A percentile compares a stretch with the other conserved stretches of the same genome.
Conservation (phyloP, 2,113 vertebrate genomes). For the Pelmatolapia mariae region DNA sequence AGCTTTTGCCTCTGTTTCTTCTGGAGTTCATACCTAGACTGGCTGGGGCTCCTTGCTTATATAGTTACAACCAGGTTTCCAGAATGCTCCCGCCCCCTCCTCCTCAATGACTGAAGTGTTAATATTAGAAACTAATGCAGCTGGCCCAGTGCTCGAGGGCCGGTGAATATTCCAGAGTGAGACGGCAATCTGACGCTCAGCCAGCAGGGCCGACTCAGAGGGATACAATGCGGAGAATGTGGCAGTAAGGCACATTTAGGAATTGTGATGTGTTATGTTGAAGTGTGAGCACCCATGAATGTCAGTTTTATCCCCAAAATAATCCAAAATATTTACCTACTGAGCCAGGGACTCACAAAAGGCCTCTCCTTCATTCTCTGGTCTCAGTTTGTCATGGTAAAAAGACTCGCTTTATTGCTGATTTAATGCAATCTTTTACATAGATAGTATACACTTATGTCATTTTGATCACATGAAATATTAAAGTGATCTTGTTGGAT, state of each 20-base stretch:
- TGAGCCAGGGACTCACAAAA: background rate
- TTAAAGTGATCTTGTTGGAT: conserved; percentile 13
- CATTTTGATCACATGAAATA: conserved; percentile 27
- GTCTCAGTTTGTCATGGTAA: background rate
- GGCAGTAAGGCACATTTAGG: background rate
- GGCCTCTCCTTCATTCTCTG: background rate
- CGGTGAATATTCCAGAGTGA: conserved; percentile 47
- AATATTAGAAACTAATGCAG: conserved; percentile 51
- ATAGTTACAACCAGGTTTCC: conserved; percentile 35
- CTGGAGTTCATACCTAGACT: conserved; percentile 5
- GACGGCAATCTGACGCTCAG: background rate
- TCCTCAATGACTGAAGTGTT: conserved; percentile 38
- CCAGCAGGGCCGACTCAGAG: background rate
- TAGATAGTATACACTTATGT: conserved; percentile 31
- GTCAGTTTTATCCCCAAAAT: background rate
- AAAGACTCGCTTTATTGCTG: conserved; percentile 61
- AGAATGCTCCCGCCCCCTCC: conserved; percentile 34
- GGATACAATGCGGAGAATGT: conserved; percentile 19
- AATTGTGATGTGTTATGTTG: background rate
- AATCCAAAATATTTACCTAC: background rate
- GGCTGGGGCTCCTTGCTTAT: conserved; percentile 14
- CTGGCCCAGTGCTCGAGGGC: background rate
- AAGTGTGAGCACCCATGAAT: background rate
- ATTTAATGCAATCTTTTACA: conserved; percentile 52
- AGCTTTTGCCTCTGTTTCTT: conserved; percentile 1